Conservation (phyloP, 2,113 vertebrate genomes). For the Hydrochoerus hydrochaeris region DNA sequence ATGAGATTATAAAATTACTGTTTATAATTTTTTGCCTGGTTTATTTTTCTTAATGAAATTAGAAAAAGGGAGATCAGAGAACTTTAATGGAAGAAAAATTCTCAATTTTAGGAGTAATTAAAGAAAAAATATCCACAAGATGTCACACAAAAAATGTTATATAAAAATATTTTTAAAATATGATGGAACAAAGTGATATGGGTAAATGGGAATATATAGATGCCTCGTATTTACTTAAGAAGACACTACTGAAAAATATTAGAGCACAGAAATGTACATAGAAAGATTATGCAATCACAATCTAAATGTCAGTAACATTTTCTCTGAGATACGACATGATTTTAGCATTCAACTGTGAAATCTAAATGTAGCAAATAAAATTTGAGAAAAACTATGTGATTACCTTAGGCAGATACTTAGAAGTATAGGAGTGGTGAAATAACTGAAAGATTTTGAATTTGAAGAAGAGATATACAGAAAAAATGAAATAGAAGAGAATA, state of each 20-base stretch:
- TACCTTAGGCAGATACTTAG: not conserved
- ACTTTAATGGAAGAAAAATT: not conserved
- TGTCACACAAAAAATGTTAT: not conserved
- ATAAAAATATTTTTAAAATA: not conserved
- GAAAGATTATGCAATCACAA: not conserved
- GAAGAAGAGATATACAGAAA: not conserved
- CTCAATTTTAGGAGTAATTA: not conserved
- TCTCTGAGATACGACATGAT: not conserved
- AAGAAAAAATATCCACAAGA: not conserved
- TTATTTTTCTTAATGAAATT: not conserved
- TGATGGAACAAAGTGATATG: not conserved
- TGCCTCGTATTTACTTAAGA: not conserved
- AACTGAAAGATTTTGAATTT: not conserved
- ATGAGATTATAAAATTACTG: not conserved
- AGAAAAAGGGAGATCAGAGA: not conserved
- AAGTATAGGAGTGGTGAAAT: not conserved
- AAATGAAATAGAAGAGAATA: not conserved
- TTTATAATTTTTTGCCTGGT: not conserved
- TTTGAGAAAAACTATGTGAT: not conserved
- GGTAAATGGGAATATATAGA: not conserved
- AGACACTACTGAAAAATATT: not conserved
- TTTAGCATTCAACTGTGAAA: not conserved
- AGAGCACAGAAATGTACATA: not conserved
- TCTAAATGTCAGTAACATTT: not conserved
- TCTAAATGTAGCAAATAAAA: not conserved